These are phyloP conservation scores for Oscheius sp. DNA, from an alignment of 1,140 invertebrate genomes.

Conservation along the genomic window DNA sequence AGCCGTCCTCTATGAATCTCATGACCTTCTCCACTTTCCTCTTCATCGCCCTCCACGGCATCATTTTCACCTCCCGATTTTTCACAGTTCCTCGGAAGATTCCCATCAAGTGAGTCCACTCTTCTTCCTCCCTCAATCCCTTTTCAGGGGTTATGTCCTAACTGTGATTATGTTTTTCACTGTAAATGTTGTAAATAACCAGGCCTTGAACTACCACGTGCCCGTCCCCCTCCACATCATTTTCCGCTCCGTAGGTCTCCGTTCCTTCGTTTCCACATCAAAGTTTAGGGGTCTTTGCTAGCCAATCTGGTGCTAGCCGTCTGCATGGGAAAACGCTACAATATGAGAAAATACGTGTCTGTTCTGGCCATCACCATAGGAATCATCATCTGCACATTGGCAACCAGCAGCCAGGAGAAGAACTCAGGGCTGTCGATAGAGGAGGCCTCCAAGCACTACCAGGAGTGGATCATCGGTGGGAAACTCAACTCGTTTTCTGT, in stretches of 20 bases:
- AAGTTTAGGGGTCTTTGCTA: conserved; percentile 80
- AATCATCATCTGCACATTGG: conserved; percentile 84
- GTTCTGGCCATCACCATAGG: conserved; percentile 87
- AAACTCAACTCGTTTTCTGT: not conserved
- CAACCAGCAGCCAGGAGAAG: conserved; percentile 67
- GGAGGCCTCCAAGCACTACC: conserved; percentile 56
- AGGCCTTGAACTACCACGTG: conserved; percentile 92
- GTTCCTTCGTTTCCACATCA: not conserved
- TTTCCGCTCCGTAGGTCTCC: conserved; percentile 80
- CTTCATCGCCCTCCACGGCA: conserved; percentile 82
- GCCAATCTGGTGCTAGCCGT: conserved; percentile 94
- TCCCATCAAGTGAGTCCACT: conserved; percentile 89
- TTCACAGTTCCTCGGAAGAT: conserved; percentile 71
- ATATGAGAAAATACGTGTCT: conserved; percentile 81
- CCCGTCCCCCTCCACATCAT: conserved; percentile 98
- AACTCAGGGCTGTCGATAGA: conserved; percentile 45
- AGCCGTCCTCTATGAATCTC: conserved; percentile 85
- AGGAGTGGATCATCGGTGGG: conserved; percentile 62
- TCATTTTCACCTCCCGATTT: conserved; percentile 81
- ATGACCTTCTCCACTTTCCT: conserved; percentile 89
- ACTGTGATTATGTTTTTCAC: conserved; percentile 87
- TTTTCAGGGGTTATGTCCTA: conserved; percentile 75
- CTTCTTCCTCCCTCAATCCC: conserved; percentile 67
- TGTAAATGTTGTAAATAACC: conserved; percentile 89
- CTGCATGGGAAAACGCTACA: conserved; percentile 80